Conservation (phyloP, 2,888 invertebrate species). For the Nematopogon swammerdamellus region DNA sequence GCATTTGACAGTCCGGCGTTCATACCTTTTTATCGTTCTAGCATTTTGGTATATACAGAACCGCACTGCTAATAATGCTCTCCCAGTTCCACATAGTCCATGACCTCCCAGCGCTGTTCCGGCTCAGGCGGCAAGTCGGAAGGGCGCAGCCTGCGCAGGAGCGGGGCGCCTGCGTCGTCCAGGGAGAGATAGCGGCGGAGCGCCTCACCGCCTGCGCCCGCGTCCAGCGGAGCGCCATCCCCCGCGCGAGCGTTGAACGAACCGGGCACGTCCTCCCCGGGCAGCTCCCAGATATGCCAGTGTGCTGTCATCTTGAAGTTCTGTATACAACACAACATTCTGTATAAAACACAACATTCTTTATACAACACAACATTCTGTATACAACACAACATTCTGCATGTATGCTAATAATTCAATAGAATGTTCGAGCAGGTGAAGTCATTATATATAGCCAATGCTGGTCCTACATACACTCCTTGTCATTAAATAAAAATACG, state of each 20-base stretch:
- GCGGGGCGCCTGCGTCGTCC: conserved; percentile 56
- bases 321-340: conserved; percentile 23
- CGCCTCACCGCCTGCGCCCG: conserved; percentile 35
- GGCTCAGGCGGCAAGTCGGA: conserved; percentile 45
- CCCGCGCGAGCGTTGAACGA: conserved; percentile 60
- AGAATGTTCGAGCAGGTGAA: no score
- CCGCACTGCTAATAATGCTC: no score
- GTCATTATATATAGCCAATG: no score
- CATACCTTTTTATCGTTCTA: no score
- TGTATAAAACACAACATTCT: conserved; percentile 25
- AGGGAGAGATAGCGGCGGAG: conserved; percentile 61
- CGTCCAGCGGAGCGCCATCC: conserved; percentile 50
- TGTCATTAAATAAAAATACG: no score
- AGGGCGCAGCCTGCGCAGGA: conserved; percentile 55
- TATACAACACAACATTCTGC: conserved; percentile 7
- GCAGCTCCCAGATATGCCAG: conserved; percentile 42
- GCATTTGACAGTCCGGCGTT: no score
- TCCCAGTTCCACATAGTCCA: conserved; percentile 70
- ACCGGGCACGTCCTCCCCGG: conserved; percentile 56
- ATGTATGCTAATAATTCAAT: no score
- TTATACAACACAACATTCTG: conserved; percentile 9
- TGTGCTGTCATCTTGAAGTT: conserved; percentile 60
- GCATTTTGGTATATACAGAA: no score
- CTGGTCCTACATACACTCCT: no score
- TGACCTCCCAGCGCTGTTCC: conserved; percentile 62